A percentile compares a stretch with the other conserved stretches of the same genome.
phyloP scores from a whole-genome alignment of 1,140 invertebrate genomes.

The Drosophila kanapiae region DNA sequence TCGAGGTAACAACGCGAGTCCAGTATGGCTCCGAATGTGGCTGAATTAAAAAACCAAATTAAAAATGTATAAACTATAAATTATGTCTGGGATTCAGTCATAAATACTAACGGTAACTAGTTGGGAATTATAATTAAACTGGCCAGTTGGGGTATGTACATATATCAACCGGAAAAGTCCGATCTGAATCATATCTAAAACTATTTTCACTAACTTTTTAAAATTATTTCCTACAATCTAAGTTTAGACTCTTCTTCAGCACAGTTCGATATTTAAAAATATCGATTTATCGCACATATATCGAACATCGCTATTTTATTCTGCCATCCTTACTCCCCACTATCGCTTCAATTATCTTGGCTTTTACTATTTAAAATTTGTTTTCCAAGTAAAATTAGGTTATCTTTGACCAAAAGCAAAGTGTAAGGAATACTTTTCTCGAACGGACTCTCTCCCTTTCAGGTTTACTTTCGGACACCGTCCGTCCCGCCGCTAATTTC shows the following conservation, averaged over 20 bases:
- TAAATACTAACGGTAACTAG: too few relatives aligned
- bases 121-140: too few relatives aligned
- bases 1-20: conserved; percentile 95
- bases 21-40: conserved; percentile 86
- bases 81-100: not conserved
- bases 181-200: too few relatives aligned
- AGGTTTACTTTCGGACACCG: conserved; percentile 36
- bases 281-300: too few relatives aligned
- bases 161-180: too few relatives aligned
- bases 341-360: not conserved
- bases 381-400: not conserved
- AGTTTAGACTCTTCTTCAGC: too few relatives aligned
- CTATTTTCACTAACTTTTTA: too few relatives aligned
- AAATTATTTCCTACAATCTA: too few relatives aligned
- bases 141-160: too few relatives aligned
- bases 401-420: conserved; percentile 6
- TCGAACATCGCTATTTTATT: too few relatives aligned
- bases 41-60: conserved; percentile 51
- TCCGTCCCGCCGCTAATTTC: conserved; percentile 35
- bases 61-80: not conserved
- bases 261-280: too few relatives aligned
- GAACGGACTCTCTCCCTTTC: conserved; percentile 46
- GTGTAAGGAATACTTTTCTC: conserved; percentile 24
- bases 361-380: not conserved
- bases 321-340: too few relatives aligned